phyloP scores from a whole-genome alignment of 2,888 invertebrate genomes.

The Drosophila koepferae region DNA sequence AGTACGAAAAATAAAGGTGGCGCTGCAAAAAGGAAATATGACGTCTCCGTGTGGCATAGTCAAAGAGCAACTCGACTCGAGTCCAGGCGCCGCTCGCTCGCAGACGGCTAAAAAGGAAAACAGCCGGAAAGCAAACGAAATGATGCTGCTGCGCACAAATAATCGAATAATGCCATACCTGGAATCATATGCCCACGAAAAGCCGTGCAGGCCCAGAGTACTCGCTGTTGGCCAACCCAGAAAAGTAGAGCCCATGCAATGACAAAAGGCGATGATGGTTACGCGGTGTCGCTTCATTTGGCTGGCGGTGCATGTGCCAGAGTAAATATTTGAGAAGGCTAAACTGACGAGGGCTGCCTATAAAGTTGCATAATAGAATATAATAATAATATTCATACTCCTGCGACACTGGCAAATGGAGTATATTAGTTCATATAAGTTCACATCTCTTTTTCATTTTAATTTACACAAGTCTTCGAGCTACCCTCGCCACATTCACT shows the following conservation, averaged over 20 bases:
- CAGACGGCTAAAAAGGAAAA: conserved; percentile 55
- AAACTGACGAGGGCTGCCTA: conserved; percentile 25
- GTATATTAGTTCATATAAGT: neutral
- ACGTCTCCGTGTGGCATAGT: conserved; percentile 62
- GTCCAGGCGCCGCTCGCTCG: conserved; percentile 25
- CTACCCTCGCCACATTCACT: conserved; percentile 14
- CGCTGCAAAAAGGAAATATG: conserved; percentile 64
- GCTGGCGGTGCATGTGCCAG: conserved; percentile 27
- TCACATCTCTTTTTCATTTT: neutral
- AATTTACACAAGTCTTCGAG: neutral
- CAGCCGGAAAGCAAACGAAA: conserved; percentile 76
- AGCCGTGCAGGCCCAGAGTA: conserved; percentile 1
- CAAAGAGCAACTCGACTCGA: conserved; percentile 46
- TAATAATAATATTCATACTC: neutral
- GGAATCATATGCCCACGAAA: conserved; percentile 19
- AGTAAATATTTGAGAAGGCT: conserved; percentile 67
- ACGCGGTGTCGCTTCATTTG: conserved; percentile 71
- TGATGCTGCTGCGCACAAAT: conserved; percentile 76
- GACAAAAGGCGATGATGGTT: conserved; percentile 52
- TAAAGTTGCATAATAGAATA: neutral
- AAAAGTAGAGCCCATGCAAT: conserved; percentile 23
- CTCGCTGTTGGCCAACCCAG: conserved; percentile 3
- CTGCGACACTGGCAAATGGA: neutral
- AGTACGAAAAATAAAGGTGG: conserved; percentile 16
- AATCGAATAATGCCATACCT: conserved; percentile 66